These are phyloP conservation scores for Catalaphyllia jardinei DNA, from an alignment of 64 coral and sea anemone species.

Conservation along the genomic window DNA sequence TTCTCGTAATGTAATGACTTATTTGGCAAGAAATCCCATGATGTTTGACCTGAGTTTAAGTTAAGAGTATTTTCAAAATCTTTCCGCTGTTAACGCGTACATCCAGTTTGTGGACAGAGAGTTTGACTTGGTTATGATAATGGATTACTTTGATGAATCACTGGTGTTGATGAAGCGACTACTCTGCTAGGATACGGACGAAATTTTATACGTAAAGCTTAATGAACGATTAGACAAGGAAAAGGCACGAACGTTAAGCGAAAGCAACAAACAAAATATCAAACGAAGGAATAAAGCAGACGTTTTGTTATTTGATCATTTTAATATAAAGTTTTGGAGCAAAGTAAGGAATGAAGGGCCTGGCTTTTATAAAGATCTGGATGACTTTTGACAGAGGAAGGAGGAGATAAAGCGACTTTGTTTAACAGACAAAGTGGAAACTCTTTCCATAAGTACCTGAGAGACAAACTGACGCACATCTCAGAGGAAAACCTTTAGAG, in stretches of 20 bases:
- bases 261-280: conserved; percentile 53
- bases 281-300: conserved; percentile 49
- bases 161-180: conserved; percentile 46
- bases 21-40: conserved; percentile 45
- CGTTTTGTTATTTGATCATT: conserved; percentile 46
- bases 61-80: neutral
- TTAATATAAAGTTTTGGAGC: conserved; percentile 42
- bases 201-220: conserved; percentile 64
- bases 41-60: conserved; percentile 51
- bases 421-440: neutral
- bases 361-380: conserved; percentile 36
- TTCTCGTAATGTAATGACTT: neutral
- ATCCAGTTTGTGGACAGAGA: conserved; percentile 39
- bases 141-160: conserved; percentile 75
- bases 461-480: no score
- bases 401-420: neutral
- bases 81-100: conserved; percentile 12
- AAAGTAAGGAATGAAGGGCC: conserved; percentile 49
- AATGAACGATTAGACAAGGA: conserved; percentile 34
- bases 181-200: conserved; percentile 51
- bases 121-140: conserved; percentile 70
- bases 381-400: neutral
- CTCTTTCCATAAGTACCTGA: no score
- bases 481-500: no score
- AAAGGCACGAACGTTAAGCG: neutral